Percentiles rank a stretch among this genome's conserved stretches.
Conservation (phyloP, 1,140 invertebrate genomes). For the Calosoma granatense region DNA sequence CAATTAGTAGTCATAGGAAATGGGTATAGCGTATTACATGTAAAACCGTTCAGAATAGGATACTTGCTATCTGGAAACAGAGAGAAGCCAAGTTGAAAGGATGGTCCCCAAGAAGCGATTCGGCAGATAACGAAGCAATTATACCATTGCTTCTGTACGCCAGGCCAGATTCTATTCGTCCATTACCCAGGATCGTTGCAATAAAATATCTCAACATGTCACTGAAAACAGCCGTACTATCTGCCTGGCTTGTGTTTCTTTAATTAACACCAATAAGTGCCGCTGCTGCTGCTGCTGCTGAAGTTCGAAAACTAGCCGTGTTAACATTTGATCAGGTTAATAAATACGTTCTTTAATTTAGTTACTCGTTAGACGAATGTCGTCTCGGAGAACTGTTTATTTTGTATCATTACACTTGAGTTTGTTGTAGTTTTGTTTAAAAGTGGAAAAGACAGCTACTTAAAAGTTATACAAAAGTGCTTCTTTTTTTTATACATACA, state of each 20-base stretch:
- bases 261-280: neutral
- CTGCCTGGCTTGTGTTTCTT: neutral
- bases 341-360: neutral
- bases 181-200: neutral
- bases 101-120: neutral
- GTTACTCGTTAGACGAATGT: neutral
- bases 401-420: neutral
- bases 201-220: neutral
- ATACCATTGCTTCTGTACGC: neutral
- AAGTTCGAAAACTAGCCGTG: neutral
- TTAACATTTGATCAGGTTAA: neutral
- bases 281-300: too few species aligned
- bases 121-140: constrained; percentile 5
- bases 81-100: neutral
- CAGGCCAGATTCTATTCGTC: neutral
- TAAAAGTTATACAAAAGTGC: neutral
- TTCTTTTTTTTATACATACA: neutral
- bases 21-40: neutral
- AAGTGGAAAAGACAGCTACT: neutral
- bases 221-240: too few species aligned
- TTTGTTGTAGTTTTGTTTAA: neutral
- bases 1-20: too few species aligned
- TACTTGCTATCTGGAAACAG: neutral
- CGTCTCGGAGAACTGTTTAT: neutral
- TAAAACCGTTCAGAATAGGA: neutral